A percentile compares a stretch with the other conserved stretches of the same genome.
phyloP scores from a whole-genome alignment of 2,797 vertebrate species.

The Acanthiza pusilla region DNA sequence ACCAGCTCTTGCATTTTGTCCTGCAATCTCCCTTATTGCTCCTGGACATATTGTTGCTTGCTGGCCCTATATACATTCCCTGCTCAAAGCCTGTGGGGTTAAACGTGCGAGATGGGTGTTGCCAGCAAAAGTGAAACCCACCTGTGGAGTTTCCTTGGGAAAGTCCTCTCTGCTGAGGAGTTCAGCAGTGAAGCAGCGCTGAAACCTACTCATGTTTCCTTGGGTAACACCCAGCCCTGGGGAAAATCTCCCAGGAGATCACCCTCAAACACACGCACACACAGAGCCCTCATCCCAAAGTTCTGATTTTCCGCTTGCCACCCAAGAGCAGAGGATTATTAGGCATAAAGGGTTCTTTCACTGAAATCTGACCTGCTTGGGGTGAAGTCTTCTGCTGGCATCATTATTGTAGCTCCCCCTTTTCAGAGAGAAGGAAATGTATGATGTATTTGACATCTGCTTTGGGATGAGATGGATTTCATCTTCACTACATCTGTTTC shows the following conservation, averaged over 20 bases:
- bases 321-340: neutral
- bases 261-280: neutral
- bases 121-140: constrained; percentile 15
- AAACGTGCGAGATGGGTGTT: accelerated
- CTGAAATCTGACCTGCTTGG: neutral
- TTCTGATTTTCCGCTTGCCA: constrained; percentile 3
- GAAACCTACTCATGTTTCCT: constrained; percentile 32
- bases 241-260: constrained; percentile 49
- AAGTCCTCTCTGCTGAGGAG: neutral
- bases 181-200: neutral
- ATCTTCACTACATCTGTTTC: neutral
- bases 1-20: neutral
- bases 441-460: neutral
- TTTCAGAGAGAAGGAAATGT: neutral
- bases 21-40: neutral
- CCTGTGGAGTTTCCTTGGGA: neutral
- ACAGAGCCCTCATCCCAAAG: neutral
- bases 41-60: neutral
- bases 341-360: neutral
- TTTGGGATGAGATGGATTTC: neutral
- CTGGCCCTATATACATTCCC: neutral
- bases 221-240: constrained; percentile 34
- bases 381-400: neutral
- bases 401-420: neutral
- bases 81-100: neutral